Evolutionary conservation across 2,113 vertebrate genomes (phyloP).

Genomic region (Phyllopteryx taeniolatus): DNA sequence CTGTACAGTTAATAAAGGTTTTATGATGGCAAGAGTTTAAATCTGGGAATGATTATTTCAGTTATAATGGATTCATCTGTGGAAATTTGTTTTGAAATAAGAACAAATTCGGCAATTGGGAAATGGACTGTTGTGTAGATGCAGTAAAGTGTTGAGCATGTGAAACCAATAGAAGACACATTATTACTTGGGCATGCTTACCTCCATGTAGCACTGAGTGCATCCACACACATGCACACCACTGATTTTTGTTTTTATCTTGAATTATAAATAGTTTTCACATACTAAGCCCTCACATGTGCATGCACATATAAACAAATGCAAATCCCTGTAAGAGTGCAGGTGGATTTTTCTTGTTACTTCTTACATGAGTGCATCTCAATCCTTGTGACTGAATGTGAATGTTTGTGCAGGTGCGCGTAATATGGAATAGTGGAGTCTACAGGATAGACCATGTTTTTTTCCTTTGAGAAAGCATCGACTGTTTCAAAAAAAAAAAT

Average conservation of each 20-base stretch:
- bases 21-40: too few species aligned
- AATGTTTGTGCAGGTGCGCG: conserved; percentile 44
- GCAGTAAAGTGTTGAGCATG: background rate
- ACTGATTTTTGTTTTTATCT: conserved; percentile 15
- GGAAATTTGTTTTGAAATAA: too few species aligned
- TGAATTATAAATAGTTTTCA: conserved; percentile 38
- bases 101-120: too few species aligned
- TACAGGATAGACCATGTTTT: conserved; percentile 31
- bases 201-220: background rate
- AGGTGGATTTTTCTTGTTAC: conserved; percentile 30
- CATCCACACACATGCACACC: conserved; percentile 2
- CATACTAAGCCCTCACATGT: conserved; percentile 13
- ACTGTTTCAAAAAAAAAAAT: conserved; percentile 15
- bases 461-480: conserved; percentile 36
- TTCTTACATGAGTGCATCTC: conserved; percentile 35
- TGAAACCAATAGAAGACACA: background rate
- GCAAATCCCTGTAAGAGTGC: conserved; percentile 26
- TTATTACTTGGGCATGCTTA: background rate
- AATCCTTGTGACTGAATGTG: conserved; percentile 43
- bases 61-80: too few species aligned
- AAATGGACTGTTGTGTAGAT: background rate
- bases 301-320: conserved; percentile 20
- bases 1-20: too few species aligned
- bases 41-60: too few species aligned
- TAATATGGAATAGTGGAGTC: conserved; percentile 41